A percentile compares a stretch with the other conserved stretches of the same genome.
Evolutionary conservation across 2,888 invertebrate species (phyloP).

Genomic region (Andrena hattorfiana): DNA sequence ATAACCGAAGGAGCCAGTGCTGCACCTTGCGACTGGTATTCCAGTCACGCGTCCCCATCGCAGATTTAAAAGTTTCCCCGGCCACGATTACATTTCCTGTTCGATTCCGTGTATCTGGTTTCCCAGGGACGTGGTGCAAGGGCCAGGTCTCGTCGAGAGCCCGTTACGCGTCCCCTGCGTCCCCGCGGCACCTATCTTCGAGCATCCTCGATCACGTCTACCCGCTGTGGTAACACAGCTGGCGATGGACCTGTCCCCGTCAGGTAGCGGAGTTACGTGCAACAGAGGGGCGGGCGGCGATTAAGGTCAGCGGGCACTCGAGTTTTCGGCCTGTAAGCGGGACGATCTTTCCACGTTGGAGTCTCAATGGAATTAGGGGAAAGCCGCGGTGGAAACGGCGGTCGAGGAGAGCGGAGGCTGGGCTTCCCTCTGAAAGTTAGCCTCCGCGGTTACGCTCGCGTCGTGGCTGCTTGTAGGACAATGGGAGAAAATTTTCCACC

Average conservation of each 20-base stretch:
- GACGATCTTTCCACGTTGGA: conserved; percentile 37
- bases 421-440: conserved; percentile 42
- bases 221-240: conserved; percentile 3
- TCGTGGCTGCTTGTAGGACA: conserved; percentile 43
- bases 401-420: conserved; percentile 23
- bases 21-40: conserved; percentile 16
- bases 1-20: conserved; percentile 14
- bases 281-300: conserved; percentile 49
- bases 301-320: conserved; percentile 60
- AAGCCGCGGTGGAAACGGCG: conserved; percentile 41
- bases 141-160: not conserved
- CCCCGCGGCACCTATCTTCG: not conserved
- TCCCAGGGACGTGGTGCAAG: not conserved
- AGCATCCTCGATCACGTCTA: conserved; percentile 36
- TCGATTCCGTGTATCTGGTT: conserved; percentile 38
- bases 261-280: conserved; percentile 9
- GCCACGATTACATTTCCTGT: conserved; percentile 47
- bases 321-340: conserved; percentile 41
- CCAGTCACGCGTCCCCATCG: conserved; percentile 49
- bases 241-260: conserved; percentile 37
- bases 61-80: conserved; percentile 54
- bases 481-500: conserved; percentile 45
- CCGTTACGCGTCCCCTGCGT: not conserved
- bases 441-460: conserved; percentile 33
- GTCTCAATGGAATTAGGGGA: conserved; percentile 63